These are phyloP conservation scores for Sycophaga agraensis DNA, from an alignment of 1,140 invertebrate species.

Conservation along the genomic window DNA sequence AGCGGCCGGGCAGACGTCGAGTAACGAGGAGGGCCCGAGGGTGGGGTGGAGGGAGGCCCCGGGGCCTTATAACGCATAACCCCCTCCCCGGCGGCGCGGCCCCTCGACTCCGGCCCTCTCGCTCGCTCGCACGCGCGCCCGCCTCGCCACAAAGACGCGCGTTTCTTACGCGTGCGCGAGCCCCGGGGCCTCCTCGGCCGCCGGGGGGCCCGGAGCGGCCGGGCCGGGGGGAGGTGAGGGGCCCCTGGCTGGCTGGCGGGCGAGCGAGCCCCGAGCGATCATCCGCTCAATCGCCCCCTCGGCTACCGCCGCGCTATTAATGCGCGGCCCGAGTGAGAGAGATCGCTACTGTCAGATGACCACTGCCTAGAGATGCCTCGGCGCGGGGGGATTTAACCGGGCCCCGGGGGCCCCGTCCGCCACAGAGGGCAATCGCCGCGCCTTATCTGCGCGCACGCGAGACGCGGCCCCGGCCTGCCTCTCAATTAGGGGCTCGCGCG, in stretches of 20 bases:
- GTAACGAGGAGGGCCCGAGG: not conserved
- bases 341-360: constrained; percentile 24
- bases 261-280: not conserved
- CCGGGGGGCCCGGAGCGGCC: not conserved
- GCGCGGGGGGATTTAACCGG: no score
- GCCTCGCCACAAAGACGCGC: no score
- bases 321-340: not conserved
- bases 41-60: constrained; percentile 12
- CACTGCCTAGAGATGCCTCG: constrained; percentile 3
- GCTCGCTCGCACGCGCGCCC: no score
- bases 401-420: no score
- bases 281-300: constrained; percentile 14
- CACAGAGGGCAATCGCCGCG: not conserved
- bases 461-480: not conserved
- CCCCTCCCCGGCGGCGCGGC: constrained; percentile 36
- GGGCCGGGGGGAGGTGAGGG: not conserved
- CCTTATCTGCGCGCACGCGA: not conserved
- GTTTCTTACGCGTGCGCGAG: no score
- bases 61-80: constrained; percentile 45
- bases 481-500: constrained; percentile 7
- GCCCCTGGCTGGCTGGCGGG: no score
- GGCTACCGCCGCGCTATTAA: not conserved
- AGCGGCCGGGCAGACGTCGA: constrained; percentile 33
- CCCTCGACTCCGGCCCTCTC: no score
- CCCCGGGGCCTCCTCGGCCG: not conserved